phyloP scores from a whole-genome alignment of 1,140 invertebrate genomes.

The Choristoneura fumiferana region DNA sequence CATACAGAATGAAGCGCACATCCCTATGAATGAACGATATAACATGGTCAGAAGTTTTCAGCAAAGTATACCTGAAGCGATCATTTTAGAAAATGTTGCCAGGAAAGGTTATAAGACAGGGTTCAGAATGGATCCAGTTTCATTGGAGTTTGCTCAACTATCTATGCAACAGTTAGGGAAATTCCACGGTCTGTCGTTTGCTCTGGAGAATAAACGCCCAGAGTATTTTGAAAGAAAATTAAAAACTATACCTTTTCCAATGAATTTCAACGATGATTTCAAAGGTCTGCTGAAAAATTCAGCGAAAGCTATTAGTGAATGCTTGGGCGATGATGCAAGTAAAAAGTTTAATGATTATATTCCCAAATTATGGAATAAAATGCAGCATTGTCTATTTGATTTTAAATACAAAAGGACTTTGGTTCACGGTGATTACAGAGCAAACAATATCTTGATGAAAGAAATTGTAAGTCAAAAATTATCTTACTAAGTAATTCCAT shows the following conservation, averaged over 20 bases:
- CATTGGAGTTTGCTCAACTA: constrained; percentile 35
- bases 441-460: constrained; percentile 40
- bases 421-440: constrained; percentile 40
- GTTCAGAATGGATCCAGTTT: constrained; percentile 28
- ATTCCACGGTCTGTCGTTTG: constrained; percentile 38
- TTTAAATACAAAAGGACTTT: constrained; percentile 21
- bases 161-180: constrained; percentile 35
- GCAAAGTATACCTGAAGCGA: constrained; percentile 29
- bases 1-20: constrained; percentile 31
- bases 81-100: constrained; percentile 36
- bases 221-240: constrained; percentile 48
- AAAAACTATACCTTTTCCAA: constrained; percentile 19
- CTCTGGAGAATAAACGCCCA: constrained; percentile 33
- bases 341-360: constrained; percentile 18
- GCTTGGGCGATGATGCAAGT: constrained; percentile 8
- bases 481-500: too few relatives aligned
- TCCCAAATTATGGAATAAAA: not conserved
- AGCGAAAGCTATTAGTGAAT: not conserved
- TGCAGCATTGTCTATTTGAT: not conserved
- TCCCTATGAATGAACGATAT: constrained; percentile 23
- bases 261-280: constrained; percentile 27
- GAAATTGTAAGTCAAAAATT: constrained; percentile 25
- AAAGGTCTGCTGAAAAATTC: constrained; percentile 20
- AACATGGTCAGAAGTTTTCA: not conserved
- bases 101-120: constrained; percentile 29